Conservation (phyloP, 1,140 invertebrate species). For the Amyelois transitella region DNA sequence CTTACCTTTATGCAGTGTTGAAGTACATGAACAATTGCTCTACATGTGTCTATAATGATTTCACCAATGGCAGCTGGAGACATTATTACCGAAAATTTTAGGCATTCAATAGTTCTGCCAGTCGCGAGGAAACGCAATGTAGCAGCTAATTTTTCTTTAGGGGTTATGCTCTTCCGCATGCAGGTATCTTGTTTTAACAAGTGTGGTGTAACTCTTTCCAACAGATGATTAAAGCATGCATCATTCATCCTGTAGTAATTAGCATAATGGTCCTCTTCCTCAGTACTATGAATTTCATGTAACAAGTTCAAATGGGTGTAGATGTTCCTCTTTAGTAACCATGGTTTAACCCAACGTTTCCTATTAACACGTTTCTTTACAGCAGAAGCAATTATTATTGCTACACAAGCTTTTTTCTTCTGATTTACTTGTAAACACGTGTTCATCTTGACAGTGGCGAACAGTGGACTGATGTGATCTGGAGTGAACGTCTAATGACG, state of each 20-base stretch:
- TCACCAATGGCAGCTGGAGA: background rate
- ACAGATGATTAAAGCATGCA: background rate
- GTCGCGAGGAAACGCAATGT: background rate
- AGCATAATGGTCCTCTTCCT: background rate
- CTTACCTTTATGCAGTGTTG: slow-evolving; percentile 5
- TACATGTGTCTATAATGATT: slow-evolving; percentile 14
- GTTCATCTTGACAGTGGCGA: too few species aligned
- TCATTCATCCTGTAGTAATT: background rate
- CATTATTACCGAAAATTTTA: slow-evolving; percentile 1
- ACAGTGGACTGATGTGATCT: background rate
- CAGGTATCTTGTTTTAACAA: background rate
- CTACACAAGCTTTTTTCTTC: too few species aligned
- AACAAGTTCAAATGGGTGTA: background rate
- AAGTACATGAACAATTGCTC: slow-evolving; percentile 14
- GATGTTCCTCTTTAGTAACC: background rate
- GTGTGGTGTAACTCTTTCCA: background rate
- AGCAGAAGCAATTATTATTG: too few species aligned
- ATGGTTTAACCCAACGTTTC: background rate
- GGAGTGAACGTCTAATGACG: too few species aligned
- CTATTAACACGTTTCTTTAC: background rate
- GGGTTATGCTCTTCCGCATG: background rate
- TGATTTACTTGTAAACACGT: too few species aligned
- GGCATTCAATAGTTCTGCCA: background rate
- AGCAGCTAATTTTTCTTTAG: background rate
- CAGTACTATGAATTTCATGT: background rate